Percentiles rank a stretch among this genome's conserved stretches.
Evolutionary conservation across 2,113 vertebrate species (phyloP).

Genomic region (Peromyscus polionotus): DNA sequence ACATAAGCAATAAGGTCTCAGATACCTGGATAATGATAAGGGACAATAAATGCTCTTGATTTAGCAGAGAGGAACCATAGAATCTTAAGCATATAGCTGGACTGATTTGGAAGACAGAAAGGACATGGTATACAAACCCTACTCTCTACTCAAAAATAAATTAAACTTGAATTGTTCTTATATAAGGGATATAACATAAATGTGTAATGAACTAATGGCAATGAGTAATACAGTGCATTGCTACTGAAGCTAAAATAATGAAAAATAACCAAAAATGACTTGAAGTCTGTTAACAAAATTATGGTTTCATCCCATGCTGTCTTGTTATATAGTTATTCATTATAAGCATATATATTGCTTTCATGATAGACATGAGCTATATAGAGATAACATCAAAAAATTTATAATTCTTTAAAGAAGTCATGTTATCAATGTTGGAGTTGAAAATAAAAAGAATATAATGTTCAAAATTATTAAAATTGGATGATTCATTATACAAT

Average conservation of each 20-base stretch:
- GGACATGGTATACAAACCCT: background rate
- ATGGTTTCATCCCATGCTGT: background rate
- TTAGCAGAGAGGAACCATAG: background rate
- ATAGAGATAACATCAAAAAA: background rate
- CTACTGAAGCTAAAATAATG: background rate
- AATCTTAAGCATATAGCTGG: background rate
- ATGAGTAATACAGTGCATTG: background rate
- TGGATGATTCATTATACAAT: background rate
- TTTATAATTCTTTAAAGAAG: conserved; percentile 38
- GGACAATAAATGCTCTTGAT: background rate
- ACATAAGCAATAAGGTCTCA: background rate
- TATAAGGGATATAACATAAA: background rate
- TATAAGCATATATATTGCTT: background rate
- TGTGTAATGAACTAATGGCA: background rate
- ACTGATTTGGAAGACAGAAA: conserved; percentile 13
- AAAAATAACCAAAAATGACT: conserved; percentile 35
- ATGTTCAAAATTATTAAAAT: background rate
- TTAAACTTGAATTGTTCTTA: background rate
- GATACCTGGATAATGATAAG: background rate
- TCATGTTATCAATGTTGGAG: background rate
- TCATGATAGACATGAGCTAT: background rate
- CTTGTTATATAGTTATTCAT: background rate
- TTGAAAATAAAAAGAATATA: conserved; percentile 13
- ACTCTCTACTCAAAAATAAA: background rate
- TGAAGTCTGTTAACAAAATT: conserved; percentile 5